Evolutionary conservation across 2,888 invertebrate species (phyloP), one percentile per base, ranked within the genome.

Genomic region (Plutella xylostella): DNA sequence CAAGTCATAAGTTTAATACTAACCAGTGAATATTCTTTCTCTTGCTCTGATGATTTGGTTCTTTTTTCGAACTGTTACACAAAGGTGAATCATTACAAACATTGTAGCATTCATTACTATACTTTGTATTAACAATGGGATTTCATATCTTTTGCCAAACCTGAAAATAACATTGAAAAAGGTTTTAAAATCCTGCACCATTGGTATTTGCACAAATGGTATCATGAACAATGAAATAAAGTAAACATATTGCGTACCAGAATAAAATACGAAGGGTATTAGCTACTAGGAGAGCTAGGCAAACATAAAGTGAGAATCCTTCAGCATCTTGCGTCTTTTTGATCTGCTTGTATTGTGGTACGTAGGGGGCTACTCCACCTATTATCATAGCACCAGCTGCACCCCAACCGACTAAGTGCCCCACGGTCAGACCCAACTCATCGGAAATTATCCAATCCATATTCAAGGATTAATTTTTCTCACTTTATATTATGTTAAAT

Each of bases 61-160:
- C 72, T 90, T 90, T 72, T 92, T 92, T 61, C 91, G 89, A 52
- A 96, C 92, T 66, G 86, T 88, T 20, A 97, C 93, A 86, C 97
- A 98, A 41, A 98, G 84, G 72, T 96, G 93, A 53, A 98, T 92
- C 94, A 98, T 94, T 46, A 90, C 86, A 77, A 97, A 89, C 99
- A 99, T 99, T 54, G 96, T 93, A 46, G 93, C 68, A 66, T 95
- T 97, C 99, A 99, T 99, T 47, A 99, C 90, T 66, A 98, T 89
- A 83, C 98, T 98, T 85, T 99, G 99, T 50, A 96, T 87, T 56
- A 99, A 87, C 52, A 99, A 85, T 46, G 98, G 98, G 66, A 93
- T 85, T 84, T 99, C 98, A 86, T 95, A 99, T 55, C 92, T 92
- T 80, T 95, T 97, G 53, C 98, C 98, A 88, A 99, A 98, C 98